Evolutionary conservation across 35 echinoderm and acorn worm species (phyloP), one percentile per base, ranked within the genome.

Genomic region (Heliocidaris tuberculata): DNA sequence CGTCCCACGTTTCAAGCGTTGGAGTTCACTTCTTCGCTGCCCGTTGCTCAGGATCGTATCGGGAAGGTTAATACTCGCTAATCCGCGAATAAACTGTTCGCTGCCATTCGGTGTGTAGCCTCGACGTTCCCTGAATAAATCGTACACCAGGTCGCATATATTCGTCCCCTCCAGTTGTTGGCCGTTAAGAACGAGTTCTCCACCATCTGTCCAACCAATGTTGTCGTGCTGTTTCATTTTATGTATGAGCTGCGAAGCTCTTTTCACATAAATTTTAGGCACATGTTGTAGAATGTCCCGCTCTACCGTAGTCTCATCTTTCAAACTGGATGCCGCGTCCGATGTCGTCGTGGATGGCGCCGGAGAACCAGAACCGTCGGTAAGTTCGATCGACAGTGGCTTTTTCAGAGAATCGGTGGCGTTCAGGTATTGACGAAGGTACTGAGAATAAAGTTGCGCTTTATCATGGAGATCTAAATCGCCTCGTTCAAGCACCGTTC

Each of bases 11-110:
- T 95, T 95, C 21, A 61, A 59, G 9, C 89, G 95, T 29, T 89
- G 95, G 16, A 95, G 29, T 17, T 56, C 56, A 13, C 35, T 60
- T 7, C 95, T 70, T 30, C 92, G 19, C 54, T 60, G 60, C 32
- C 31, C 11, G 59, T 96, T 96, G 32, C 95, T 52, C 13, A 96
- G 4, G 47, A 93, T 15, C n/a, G 90, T 87, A 86, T 96, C 95
- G 15, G 95, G 95, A 31, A 96, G 56, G 48, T 96, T 96, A 60
- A 96, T 93, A 52, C 50, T 49, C 30, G 90, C 90, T 42, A 96
- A 88, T 10, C 47, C 90, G 13, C 60, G 31, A 21, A 96, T 49
- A 96, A 96, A 96, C 29, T 85, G 90, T 54, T 94, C 59, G 17
- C 60, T 85, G 16, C 95, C 95, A 27, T 7, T 85, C 47, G 95